phyloP scores from a whole-genome alignment of 2,113 vertebrate genomes.

The Callipepla squamata region DNA sequence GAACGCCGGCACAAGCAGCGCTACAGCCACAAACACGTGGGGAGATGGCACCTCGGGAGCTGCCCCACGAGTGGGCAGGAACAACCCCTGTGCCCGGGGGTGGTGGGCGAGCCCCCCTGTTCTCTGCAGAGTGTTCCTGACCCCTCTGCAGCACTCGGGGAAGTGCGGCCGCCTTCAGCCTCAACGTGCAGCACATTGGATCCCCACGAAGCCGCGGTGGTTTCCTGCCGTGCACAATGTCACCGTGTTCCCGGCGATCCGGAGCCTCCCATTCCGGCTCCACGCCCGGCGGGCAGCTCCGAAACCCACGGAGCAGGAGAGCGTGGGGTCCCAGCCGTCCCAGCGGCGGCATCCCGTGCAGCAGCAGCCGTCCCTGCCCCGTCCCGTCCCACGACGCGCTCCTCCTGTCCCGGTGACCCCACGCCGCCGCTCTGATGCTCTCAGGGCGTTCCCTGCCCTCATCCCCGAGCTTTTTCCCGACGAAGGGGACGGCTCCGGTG shows the following conservation, averaged over 20 bases:
- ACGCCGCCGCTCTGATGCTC: background rate
- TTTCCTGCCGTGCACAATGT: rapidly evolving
- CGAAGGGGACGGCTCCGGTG: background rate
- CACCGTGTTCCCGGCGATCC: background rate
- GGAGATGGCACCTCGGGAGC: background rate
- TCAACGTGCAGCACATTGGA: background rate
- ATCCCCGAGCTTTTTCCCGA: background rate
- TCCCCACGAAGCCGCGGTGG: rapidly evolving
- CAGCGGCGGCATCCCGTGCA: background rate
- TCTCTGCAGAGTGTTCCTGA: background rate
- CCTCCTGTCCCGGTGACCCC: background rate
- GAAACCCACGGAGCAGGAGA: rapidly evolving
- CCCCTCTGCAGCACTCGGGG: background rate
- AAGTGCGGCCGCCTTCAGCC: rapidly evolving
- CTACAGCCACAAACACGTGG: background rate
- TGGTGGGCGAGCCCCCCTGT: rapidly evolving
- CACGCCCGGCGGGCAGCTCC: background rate
- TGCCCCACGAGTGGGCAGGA: background rate
- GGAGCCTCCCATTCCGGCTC: background rate
- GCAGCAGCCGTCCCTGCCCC: background rate
- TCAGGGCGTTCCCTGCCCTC: background rate
- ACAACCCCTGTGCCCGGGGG: too few relatives aligned
- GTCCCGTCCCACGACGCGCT: background rate
- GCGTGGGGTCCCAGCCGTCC: rapidly evolving
- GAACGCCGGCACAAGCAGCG: background rate